A percentile compares a stretch with the other conserved stretches of the same genome.
Conservation (phyloP, 2,888 invertebrate species). For the Macrophya annulata region DNA sequence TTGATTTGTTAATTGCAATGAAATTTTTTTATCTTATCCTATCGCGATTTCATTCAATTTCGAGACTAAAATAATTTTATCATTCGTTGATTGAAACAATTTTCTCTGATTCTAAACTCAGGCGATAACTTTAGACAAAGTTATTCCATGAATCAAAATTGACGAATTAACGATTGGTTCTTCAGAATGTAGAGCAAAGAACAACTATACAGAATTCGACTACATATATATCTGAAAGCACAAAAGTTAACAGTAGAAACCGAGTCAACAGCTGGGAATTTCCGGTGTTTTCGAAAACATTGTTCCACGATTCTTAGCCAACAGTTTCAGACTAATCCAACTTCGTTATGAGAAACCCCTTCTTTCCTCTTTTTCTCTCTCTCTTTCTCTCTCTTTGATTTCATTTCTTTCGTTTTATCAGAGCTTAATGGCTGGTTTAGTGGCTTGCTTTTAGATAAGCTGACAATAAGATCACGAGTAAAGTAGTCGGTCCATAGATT, state of each 20-base stretch:
- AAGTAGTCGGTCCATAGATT: constrained; percentile 5
- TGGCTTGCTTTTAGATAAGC: background rate
- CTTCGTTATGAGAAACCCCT: background rate
- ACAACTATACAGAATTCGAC: too few species aligned
- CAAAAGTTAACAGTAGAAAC: background rate
- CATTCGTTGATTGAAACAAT: background rate
- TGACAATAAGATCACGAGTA: constrained; percentile 1
- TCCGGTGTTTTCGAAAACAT: constrained; percentile 34
- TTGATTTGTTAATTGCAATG: background rate
- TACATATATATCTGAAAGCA: background rate
- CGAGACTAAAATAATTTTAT: background rate
- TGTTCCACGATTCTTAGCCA: background rate
- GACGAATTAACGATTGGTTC: constrained; percentile 20
- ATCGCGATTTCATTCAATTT: background rate
- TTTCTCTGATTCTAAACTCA: background rate
- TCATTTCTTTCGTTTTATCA: constrained; percentile 1
- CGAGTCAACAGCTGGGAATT: constrained; percentile 12
- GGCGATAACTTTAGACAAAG: background rate
- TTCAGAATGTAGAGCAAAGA: constrained; percentile 19
- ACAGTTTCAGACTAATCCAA: background rate
- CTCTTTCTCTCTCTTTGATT: background rate
- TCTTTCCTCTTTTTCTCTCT: background rate
- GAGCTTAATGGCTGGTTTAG: constrained; percentile 19
- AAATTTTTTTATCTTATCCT: background rate
- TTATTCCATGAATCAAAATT: constrained; percentile 28